A percentile compares a stretch with the other conserved stretches of the same genome.
phyloP scores from a whole-genome alignment of 2,113 vertebrate species.

The Tetrax tetrax region DNA sequence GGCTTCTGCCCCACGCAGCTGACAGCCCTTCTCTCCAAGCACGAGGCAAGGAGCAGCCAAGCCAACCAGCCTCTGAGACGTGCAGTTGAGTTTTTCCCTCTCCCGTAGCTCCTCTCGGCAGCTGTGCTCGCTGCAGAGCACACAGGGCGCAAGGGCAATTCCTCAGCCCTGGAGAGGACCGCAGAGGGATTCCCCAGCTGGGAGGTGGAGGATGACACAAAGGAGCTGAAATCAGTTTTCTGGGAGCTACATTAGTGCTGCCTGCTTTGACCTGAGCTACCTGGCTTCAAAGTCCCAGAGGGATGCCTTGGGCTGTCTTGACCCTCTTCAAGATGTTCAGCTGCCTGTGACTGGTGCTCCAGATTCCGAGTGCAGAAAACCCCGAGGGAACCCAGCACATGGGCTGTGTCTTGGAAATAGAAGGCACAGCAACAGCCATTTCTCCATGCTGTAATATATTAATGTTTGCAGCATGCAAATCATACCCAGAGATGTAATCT shows the following conservation, averaged over 20 bases:
- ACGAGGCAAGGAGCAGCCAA: not conserved
- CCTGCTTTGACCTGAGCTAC: not conserved
- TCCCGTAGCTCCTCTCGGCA: not conserved
- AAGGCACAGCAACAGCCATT: not conserved
- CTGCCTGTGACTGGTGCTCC: not conserved
- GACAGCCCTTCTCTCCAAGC: not conserved
- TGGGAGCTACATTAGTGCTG: not conserved
- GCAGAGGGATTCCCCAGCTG: not conserved
- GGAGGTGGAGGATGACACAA: not conserved
- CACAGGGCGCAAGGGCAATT: not conserved
- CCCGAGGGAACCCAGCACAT: not conserved
- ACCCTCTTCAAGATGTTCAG: not conserved
- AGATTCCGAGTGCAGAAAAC: not conserved
- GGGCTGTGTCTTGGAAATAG: not conserved
- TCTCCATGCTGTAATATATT: not conserved
- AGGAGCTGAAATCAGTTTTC: not conserved
- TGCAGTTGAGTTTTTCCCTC: not conserved
- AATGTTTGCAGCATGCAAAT: not conserved
- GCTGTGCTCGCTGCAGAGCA: not conserved
- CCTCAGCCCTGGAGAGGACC: not conserved
- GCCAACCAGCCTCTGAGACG: not conserved
- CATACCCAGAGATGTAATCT: not conserved
- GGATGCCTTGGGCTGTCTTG: not conserved
- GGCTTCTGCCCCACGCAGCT: not conserved
- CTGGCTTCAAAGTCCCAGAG: not conserved